These are phyloP conservation scores for Mus spicilegus DNA, from an alignment of 2,113 vertebrate genomes.

Conservation along the genomic window DNA sequence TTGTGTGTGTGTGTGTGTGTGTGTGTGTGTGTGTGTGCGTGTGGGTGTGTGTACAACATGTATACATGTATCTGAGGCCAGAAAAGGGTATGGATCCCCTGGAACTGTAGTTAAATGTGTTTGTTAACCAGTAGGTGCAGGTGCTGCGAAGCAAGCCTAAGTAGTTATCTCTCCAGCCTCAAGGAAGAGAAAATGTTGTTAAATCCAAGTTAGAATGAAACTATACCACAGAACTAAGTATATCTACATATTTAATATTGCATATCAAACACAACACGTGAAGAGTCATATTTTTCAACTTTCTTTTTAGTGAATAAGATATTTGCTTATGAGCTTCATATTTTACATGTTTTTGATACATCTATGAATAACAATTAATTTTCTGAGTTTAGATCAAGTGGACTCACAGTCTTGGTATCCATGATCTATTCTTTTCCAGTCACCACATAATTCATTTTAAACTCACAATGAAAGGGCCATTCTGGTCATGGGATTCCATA, in stretches of 20 bases:
- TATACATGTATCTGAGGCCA: background rate
- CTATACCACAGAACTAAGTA: background rate
- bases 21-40: background rate
- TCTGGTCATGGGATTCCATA: background rate
- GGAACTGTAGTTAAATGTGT: background rate
- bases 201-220: background rate
- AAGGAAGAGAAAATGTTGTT: background rate
- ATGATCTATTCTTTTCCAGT: background rate
- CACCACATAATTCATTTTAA: background rate
- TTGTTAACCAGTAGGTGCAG: background rate
- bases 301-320: slow-evolving; percentile 21
- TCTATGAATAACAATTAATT: background rate
- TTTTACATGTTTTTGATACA: background rate
- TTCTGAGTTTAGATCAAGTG: background rate
- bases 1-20: background rate
- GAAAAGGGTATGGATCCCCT: background rate
- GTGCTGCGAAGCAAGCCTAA: background rate
- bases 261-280: background rate
- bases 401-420: background rate
- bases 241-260: background rate
- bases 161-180: background rate
- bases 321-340: background rate
- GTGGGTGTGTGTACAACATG: background rate
- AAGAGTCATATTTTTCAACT: background rate
- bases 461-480: background rate